A percentile compares a stretch with the other conserved stretches of the same genome.
Evolutionary conservation across 2,888 invertebrate genomes (phyloP).

Genomic region (Drosophila koepferae): DNA sequence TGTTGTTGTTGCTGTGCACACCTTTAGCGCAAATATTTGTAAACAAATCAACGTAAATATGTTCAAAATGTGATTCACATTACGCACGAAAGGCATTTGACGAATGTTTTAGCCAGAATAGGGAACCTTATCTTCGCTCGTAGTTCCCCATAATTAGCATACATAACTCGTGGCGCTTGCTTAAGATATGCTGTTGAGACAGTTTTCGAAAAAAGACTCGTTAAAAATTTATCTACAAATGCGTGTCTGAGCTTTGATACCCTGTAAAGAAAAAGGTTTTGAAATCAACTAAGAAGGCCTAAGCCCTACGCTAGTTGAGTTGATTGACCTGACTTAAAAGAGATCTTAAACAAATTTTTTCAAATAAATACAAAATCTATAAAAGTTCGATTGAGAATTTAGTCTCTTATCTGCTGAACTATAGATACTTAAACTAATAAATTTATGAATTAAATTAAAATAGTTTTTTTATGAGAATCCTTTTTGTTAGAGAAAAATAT

Average conservation of each 20-base stretch:
- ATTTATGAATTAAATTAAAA: too few relatives aligned
- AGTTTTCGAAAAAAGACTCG: conserved; percentile 7
- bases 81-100: neutral
- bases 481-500: too few relatives aligned
- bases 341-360: too few relatives aligned
- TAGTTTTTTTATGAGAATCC: too few relatives aligned
- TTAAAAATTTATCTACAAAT: conserved; percentile 27
- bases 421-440: too few relatives aligned
- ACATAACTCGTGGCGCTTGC: conserved; percentile 1
- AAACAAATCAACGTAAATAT: conserved; percentile 37
- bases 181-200: conserved; percentile 18
- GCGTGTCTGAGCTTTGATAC: neutral
- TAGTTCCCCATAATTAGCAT: conserved; percentile 22
- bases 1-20: conserved; percentile 5
- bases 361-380: neutral
- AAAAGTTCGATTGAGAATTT: too few relatives aligned
- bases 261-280: neutral
- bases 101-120: neutral
- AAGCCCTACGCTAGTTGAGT: neutral
- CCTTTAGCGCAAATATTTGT: conserved; percentile 29
- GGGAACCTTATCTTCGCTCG: conserved; percentile 7
- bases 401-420: too few relatives aligned
- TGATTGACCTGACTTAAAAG: neutral
- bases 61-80: conserved; percentile 34
- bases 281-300: too few relatives aligned